Evolutionary conservation across 1,140 invertebrate genomes (phyloP).

Genomic region (Heliconius nattereri): DNA sequence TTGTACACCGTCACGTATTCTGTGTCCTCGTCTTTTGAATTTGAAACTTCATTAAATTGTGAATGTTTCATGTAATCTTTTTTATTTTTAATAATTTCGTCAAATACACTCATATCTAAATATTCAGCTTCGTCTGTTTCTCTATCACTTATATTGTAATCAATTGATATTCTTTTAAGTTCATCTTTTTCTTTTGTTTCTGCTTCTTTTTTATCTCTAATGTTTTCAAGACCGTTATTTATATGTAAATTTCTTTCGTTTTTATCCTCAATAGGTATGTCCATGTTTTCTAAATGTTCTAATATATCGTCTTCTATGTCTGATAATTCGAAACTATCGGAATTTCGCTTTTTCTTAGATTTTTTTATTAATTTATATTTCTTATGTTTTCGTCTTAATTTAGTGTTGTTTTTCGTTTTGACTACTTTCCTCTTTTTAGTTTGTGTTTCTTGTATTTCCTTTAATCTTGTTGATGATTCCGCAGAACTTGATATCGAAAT

Average conservation of each 20-base stretch:
- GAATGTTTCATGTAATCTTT: neutral
- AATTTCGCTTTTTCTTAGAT: slow-evolving; percentile 39
- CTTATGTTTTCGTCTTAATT: neutral
- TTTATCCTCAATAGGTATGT: slow-evolving; percentile 54
- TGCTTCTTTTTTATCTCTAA: neutral
- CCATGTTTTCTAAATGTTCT: slow-evolving; percentile 57
- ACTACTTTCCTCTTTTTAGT: neutral
- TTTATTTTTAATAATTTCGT: slow-evolving; percentile 28
- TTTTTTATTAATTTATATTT: neutral
- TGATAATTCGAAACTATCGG: slow-evolving; percentile 18
- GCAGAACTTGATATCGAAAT: neutral
- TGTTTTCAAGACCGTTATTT: neutral
- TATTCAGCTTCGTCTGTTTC: slow-evolving; percentile 31
- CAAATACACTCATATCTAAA: slow-evolving; percentile 37
- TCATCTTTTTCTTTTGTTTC: neutral
- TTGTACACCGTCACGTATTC: slow-evolving; percentile 56
- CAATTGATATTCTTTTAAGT: slow-evolving; percentile 14
- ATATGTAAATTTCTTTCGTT: neutral
- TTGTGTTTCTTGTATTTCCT: neutral
- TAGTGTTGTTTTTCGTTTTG: neutral
- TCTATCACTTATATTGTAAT: slow-evolving; percentile 21
- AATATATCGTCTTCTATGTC: slow-evolving; percentile 50
- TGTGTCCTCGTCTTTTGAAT: slow-evolving; percentile 28
- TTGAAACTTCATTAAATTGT: slow-evolving; percentile 15
- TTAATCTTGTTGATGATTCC: neutral